Evolutionary conservation across 2,888 invertebrate species (phyloP), one percentile per base, ranked within the genome.

Genomic region (Lingula anatina): DNA sequence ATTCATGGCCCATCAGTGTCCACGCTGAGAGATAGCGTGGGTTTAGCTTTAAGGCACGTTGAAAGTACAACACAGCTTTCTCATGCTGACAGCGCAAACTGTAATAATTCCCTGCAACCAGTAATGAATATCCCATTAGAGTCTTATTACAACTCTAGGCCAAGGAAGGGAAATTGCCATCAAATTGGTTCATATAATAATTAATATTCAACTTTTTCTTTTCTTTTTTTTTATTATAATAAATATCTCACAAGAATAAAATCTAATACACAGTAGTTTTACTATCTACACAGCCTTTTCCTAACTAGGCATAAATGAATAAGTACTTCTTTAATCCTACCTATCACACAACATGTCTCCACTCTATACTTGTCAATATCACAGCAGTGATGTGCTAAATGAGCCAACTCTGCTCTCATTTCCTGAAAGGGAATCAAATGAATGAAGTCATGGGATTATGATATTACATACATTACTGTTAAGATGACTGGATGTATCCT

Each of bases 1-100:
- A 97, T 77, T 99, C 97, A 73, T 99, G 99, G 0, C 99, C 99
- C 86, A 99, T 91, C 39, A 99, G 81, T 2, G 95, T 96, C 96
- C 96, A 99, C 0, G 94, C 96, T 0, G 93, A 90, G 43, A 94
- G 79, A 76, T 95, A 95, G 67, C 90, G 88, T 0, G 95, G 94
- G 80, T 95, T 94, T 5, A 97, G 79, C 73, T 91, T 89, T 18
- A 97, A 77, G 0, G 96, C 96, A 62, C 96, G 82, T 76, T 95
- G 93, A 74, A 99, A 96, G 78, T 96, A 96, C 64, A 92, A 82
- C 9, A 96, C 91, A n/a, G 99, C 95, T 77, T 95, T 95, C 70
- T 94, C 91, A 79, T 97, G 97, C 75, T 97, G 94, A 53, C 89
- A 86, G 57, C 94, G 82, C 71, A 96, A 84, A 78, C 95, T 93